These are phyloP conservation scores for Cryptosula pallasiana DNA, from an alignment of 2,888 invertebrate genomes.

Conservation along the genomic window DNA sequence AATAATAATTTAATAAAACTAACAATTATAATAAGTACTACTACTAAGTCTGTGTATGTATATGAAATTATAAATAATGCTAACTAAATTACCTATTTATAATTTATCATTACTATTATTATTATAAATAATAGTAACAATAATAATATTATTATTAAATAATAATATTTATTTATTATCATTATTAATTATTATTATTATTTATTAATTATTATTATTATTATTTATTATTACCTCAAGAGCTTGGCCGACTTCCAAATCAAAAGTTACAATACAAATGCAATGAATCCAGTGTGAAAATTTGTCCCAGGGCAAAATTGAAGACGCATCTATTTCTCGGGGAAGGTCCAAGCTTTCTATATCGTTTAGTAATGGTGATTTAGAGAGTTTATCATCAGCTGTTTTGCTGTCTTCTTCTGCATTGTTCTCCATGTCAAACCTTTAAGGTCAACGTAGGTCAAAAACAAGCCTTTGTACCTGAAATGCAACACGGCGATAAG, in stretches of 20 bases:
- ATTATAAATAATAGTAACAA: not conserved
- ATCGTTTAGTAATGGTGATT: not conserved
- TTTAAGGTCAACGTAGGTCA: not conserved
- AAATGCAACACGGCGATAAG: no score
- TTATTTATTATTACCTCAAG: constrained; percentile 67
- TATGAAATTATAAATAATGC: no score
- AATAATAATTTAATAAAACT: no score
- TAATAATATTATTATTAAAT: not conserved
- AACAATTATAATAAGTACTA: no score
- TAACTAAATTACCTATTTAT: no score
- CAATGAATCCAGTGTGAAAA: constrained; percentile 91
- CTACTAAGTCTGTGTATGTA: no score
- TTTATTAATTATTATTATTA: not conserved
- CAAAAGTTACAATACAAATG: constrained; percentile 96
- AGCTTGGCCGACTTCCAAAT: constrained; percentile 96
- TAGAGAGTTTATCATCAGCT: not conserved
- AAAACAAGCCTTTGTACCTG: no score
- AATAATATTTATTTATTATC: not conserved
- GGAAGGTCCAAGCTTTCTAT: not conserved
- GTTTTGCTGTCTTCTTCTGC: not conserved
- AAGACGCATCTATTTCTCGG: constrained; percentile 27
- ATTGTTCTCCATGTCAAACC: not conserved
- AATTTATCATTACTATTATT: not conserved
- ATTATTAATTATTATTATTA: constrained; percentile 24
- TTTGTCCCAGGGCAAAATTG: constrained; percentile 54